phyloP scores from a whole-genome alignment of 2,797 vertebrate genomes.

The Enteromius anoplus region DNA sequence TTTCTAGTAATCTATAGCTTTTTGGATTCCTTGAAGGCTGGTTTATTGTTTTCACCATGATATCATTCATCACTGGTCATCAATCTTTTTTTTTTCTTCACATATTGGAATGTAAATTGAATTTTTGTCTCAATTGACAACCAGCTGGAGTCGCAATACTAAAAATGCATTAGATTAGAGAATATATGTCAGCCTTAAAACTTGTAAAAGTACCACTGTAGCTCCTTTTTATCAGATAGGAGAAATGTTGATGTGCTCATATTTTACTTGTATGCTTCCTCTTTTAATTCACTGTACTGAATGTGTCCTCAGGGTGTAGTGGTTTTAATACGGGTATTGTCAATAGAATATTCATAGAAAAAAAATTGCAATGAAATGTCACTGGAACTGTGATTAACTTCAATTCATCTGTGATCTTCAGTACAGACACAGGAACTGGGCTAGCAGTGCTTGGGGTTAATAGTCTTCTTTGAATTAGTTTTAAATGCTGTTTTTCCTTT shows the following conservation, averaged over 20 bases:
- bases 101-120: conserved; percentile 13
- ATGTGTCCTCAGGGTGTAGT: conserved; percentile 80
- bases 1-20: not conserved
- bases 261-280: conserved; percentile 58
- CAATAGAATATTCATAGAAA: conserved; percentile 65
- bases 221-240: not conserved
- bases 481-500: not conserved
- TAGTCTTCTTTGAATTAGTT: conserved; percentile 12
- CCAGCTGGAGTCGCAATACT: not conserved
- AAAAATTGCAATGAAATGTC: conserved; percentile 50
- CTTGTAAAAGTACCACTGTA: conserved; percentile 35
- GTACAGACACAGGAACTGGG: not conserved
- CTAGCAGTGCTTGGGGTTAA: conserved; percentile 6
- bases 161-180: conserved; percentile 6
- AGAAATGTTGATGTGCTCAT: conserved; percentile 22
- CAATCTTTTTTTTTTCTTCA: not conserved
- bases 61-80: not conserved
- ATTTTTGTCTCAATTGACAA: conserved; percentile 4
- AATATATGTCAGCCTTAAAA: conserved; percentile 9
- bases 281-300: conserved; percentile 63
- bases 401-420: conserved; percentile 49
- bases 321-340: conserved; percentile 84
- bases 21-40: conserved; percentile 23
- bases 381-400: conserved; percentile 65
- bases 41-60: conserved; percentile 13